Percentiles rank a stretch among this genome's conserved stretches.
Conservation (phyloP, 2,888 invertebrate genomes). For the Drosophila flavopinicola region DNA sequence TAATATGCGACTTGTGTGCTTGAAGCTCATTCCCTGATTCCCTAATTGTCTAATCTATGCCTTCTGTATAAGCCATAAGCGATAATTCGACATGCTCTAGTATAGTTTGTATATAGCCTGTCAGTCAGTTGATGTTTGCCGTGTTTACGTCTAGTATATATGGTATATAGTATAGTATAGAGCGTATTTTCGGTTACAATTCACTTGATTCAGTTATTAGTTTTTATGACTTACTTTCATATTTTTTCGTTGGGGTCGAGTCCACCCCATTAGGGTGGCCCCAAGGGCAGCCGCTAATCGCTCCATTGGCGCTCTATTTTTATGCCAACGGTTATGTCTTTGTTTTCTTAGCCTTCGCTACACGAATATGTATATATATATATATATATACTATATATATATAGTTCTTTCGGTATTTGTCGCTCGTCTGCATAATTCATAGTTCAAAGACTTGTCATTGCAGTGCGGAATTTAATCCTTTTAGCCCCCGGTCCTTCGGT, state of each 20-base stretch:
- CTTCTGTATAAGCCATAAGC: background rate
- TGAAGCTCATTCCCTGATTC: constrained; percentile 6
- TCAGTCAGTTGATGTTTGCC: constrained; percentile 11
- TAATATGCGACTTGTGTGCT: background rate
- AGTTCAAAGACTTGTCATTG: constrained; percentile 44
- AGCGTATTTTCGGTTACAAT: constrained; percentile 35
- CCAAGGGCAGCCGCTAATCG: constrained; percentile 54
- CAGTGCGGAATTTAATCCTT: constrained; percentile 68
- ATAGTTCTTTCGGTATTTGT: constrained; percentile 10
- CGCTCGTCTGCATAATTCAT: constrained; percentile 62
- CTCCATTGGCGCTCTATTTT: constrained; percentile 59
- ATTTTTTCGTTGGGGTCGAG: constrained; percentile 37
- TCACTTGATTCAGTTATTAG: constrained; percentile 62
- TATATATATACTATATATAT: constrained; percentile 1
- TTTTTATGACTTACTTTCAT: constrained; percentile 47
- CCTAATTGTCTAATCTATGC: constrained; percentile 15
- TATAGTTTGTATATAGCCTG: constrained; percentile 21
- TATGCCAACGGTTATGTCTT: constrained; percentile 28
- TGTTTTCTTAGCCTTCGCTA: constrained; percentile 7
- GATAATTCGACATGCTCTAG: too few relatives aligned
- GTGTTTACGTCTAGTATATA: constrained; percentile 36
- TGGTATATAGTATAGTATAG: background rate
- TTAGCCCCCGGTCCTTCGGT: constrained; percentile 57
- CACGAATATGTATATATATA: background rate
- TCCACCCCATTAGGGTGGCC: constrained; percentile 19